Conservation (phyloP, 2,113 vertebrate species). For the Sterrhoptilus dennistouni region DNA sequence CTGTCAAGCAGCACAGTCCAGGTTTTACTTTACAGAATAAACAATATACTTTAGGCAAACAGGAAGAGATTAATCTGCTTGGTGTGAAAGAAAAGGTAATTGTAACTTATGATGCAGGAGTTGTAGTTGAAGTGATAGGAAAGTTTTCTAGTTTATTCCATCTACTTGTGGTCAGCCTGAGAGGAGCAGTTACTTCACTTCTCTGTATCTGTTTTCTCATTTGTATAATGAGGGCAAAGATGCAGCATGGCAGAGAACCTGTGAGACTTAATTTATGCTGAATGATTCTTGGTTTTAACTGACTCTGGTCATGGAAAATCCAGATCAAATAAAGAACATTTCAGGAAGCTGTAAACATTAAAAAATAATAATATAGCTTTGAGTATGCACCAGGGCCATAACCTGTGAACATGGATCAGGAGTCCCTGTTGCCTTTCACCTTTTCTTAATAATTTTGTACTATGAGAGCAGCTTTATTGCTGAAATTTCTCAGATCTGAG, state of each 20-base stretch:
- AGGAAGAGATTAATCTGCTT: background rate
- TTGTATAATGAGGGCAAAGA: background rate
- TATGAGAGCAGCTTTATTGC: background rate
- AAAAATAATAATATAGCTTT: background rate
- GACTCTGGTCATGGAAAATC: background rate
- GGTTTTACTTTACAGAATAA: background rate
- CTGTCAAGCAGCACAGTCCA: background rate
- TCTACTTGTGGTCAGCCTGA: background rate
- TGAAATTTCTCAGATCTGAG: background rate
- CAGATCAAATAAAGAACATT: background rate
- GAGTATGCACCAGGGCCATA: background rate
- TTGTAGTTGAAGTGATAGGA: background rate
- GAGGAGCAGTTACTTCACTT: background rate
- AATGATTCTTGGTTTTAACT: background rate
- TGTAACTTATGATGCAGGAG: background rate
- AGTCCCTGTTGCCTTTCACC: background rate
- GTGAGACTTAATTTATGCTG: background rate
- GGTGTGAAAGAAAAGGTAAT: background rate
- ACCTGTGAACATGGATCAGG: background rate
- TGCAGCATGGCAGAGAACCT: background rate
- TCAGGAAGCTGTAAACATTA: background rate
- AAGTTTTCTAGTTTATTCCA: background rate
- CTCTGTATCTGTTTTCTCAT: background rate
- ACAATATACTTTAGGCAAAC: background rate
- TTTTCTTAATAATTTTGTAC: background rate